Evolutionary conservation across 2,113 vertebrate genomes (phyloP).

Genomic region (Notechis scutatus): DNA sequence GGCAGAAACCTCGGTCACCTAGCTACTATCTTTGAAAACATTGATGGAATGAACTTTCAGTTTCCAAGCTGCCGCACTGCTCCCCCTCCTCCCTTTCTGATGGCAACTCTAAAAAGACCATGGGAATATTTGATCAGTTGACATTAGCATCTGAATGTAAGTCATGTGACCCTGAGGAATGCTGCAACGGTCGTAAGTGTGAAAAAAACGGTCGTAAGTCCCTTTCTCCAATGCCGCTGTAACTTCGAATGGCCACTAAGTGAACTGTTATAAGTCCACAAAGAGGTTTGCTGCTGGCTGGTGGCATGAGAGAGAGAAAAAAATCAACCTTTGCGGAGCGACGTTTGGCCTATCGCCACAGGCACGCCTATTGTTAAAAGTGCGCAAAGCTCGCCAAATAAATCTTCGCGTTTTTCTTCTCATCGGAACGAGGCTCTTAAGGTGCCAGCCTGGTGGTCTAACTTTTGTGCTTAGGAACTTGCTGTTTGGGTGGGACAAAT

Average conservation of each 20-base stretch:
- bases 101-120: no score
- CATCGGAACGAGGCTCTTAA: background rate
- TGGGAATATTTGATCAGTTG: no score
- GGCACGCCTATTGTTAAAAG: background rate
- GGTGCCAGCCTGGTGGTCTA: no score
- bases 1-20: no score
- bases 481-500: background rate
- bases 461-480: background rate
- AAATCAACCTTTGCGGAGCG: background rate
- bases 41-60: no score
- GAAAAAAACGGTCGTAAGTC: no score
- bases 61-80: no score
- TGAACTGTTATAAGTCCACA: background rate
- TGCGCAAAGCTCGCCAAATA: background rate
- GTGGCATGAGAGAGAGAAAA: background rate
- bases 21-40: no score
- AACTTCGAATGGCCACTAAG: background rate
- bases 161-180: background rate
- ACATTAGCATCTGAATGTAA: background rate
- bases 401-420: background rate
- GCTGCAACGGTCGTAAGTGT: background rate
- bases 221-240: background rate
- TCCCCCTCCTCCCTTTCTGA: no score
- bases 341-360: fast-evolving
- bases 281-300: background rate